Conservation (phyloP, 2,113 vertebrate species). For the Labeo rohita region DNA sequence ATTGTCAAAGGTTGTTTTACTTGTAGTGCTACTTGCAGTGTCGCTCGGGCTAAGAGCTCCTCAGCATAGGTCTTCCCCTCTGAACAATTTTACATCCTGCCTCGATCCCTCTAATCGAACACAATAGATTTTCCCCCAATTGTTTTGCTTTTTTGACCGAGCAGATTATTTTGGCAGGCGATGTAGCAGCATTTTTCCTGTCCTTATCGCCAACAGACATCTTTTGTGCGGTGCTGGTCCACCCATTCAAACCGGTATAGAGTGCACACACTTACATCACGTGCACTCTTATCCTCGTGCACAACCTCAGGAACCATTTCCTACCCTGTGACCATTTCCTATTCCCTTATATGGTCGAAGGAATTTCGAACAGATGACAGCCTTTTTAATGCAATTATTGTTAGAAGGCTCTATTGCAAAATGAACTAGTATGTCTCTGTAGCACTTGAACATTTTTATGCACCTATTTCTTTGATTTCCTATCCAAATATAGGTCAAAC, state of each 20-base stretch:
- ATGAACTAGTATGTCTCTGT: neutral
- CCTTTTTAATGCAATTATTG: neutral
- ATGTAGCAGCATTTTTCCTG: constrained; percentile 64
- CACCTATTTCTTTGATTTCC: neutral
- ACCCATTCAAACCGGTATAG: constrained; percentile 40
- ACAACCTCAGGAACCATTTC: constrained; percentile 25
- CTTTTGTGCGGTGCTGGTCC: constrained; percentile 67
- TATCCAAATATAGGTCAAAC: neutral
- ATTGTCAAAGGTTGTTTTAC: neutral
- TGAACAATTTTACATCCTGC: constrained; percentile 52
- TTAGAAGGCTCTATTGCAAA: neutral
- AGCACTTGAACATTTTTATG: neutral
- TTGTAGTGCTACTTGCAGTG: constrained; percentile 45
- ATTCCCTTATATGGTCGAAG: neutral
- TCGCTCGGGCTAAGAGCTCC: constrained; percentile 54
- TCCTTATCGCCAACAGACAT: constrained; percentile 75
- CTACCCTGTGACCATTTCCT: constrained; percentile 15
- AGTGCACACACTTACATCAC: constrained; percentile 16
- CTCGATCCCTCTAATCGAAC: constrained; percentile 65
- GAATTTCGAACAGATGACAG: constrained; percentile 35
- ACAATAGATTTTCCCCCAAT: constrained; percentile 79
- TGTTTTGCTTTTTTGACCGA: constrained; percentile 67
- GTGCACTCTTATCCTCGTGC: constrained; percentile 11
- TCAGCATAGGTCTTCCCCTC: constrained; percentile 63
- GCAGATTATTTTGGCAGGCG: constrained; percentile 67